phyloP scores from a whole-genome alignment of 2,113 vertebrate species.

The Phylloscopus whistleri region DNA sequence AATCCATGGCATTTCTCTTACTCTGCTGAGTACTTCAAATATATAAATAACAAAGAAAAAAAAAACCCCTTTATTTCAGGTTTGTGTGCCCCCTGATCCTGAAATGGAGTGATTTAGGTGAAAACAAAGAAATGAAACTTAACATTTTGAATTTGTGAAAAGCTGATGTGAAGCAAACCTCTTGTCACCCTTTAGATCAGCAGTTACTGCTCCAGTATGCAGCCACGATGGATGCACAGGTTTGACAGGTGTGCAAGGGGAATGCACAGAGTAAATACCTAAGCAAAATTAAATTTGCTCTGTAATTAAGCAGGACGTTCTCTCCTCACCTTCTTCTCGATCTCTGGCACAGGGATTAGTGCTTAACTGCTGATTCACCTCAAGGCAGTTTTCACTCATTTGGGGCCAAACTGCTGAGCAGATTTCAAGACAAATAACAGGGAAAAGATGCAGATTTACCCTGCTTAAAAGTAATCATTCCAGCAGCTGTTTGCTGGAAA shows the following conservation, averaged over 20 bases:
- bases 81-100: not conserved
- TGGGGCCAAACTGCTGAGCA: not conserved
- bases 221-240: not conserved
- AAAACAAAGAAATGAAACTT: not conserved
- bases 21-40: not conserved
- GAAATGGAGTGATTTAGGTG: not conserved
- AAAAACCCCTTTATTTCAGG: not conserved
- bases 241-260: not conserved
- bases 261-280: not conserved
- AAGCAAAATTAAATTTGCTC: not conserved
- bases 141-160: not conserved
- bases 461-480: rapidly evolving
- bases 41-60: not conserved
- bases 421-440: not conserved
- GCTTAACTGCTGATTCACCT: not conserved
- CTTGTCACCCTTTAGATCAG: not conserved
- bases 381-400: not conserved
- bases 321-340: not conserved
- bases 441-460: not conserved
- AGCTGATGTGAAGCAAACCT: not conserved
- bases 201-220: not conserved
- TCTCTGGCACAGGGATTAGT: not conserved
- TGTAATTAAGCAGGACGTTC: not conserved
- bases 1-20: not conserved
- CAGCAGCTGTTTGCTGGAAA: not conserved